Evolutionary conservation across 1,140 invertebrate genomes (phyloP), one percentile per base, ranked within the genome.

Genomic region (Zaprionus nigranus): DNA sequence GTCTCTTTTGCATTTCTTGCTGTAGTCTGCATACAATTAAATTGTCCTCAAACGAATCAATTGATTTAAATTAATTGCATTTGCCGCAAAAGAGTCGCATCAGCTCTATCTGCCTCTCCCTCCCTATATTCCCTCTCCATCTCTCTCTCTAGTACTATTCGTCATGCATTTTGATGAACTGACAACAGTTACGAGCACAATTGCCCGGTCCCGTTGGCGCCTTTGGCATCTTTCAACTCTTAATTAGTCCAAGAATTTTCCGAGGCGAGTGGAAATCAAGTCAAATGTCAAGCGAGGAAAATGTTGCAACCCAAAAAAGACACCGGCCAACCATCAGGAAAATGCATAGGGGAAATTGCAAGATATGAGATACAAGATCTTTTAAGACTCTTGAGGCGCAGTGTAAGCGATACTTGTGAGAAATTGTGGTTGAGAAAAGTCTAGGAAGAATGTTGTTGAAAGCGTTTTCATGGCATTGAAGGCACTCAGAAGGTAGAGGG

Each of bases 61-160:
- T 91, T 91, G 88, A 91, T 91, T 91, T 91, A 91, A 91, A 91
- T 91, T 91, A 91, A 91, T 91, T 91, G 90, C 84, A 91, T 91
- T 91, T 91, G 82, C 85, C 85, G 85, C 85, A 90, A 84, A 90
- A 81, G 81, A 83, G 38, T 65, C 63, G 63, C 62, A 54, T 15
- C 62, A 56, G 7, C 40, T 17, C 5, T 40, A 51, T 22, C 46
- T 24, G 3, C 4, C 20, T 24, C 46, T 24, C 22, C 20, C 20
- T 22, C 20, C 20, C 20, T 22, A 1, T 22, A 22, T 22, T 26
- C 26, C 30, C 28, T 30, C 20, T 49, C 15, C n/a, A 11, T 49
- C 17, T 20, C 13, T 38, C 62, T 58, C n/a, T 36, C 11, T n/a
- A 5, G 13, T 1, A 36, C 30, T 34, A 59, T 54, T 43, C 22